Conservation (phyloP, 2,888 invertebrate species). For the Brachycybe producta region DNA sequence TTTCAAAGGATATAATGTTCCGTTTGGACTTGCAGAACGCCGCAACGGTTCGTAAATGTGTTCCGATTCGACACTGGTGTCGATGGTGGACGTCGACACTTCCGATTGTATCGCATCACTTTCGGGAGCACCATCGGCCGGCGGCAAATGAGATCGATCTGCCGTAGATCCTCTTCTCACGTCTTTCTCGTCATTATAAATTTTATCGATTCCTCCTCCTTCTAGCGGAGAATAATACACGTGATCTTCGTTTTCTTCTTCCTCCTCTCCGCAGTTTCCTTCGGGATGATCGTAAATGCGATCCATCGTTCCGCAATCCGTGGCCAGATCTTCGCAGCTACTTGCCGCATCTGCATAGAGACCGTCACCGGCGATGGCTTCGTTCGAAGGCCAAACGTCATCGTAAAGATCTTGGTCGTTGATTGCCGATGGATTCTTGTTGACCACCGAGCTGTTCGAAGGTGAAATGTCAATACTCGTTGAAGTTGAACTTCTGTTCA, state of each 20-base stretch:
- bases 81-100: not conserved
- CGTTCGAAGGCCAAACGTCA: slow-evolving; percentile 10
- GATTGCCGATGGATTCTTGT: too few species aligned
- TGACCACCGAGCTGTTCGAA: too few species aligned
- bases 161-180: too few species aligned
- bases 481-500: too few species aligned
- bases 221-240: slow-evolving; percentile 13
- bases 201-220: not conserved
- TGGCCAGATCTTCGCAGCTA: slow-evolving; percentile 2
- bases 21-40: slow-evolving; percentile 7
- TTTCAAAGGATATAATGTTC: not conserved
- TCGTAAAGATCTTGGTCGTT: slow-evolving; percentile 2
- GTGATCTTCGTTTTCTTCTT: slow-evolving; percentile 2
- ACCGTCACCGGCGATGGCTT: slow-evolving; percentile 7
- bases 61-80: slow-evolving; percentile 4
- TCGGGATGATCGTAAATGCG: slow-evolving; percentile 11
- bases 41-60: slow-evolving; percentile 14
- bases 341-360: slow-evolving; percentile 12
- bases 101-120: too few species aligned
- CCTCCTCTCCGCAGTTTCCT: slow-evolving; percentile 7
- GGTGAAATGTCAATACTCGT: too few species aligned
- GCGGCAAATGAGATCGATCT: slow-evolving; percentile 11
- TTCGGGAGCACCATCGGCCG: slow-evolving; percentile 11
- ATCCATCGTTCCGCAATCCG: not conserved
- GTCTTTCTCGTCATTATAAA: too few species aligned